phyloP scores from a whole-genome alignment of 1,140 invertebrate species.

The Chrysopa pallens region DNA sequence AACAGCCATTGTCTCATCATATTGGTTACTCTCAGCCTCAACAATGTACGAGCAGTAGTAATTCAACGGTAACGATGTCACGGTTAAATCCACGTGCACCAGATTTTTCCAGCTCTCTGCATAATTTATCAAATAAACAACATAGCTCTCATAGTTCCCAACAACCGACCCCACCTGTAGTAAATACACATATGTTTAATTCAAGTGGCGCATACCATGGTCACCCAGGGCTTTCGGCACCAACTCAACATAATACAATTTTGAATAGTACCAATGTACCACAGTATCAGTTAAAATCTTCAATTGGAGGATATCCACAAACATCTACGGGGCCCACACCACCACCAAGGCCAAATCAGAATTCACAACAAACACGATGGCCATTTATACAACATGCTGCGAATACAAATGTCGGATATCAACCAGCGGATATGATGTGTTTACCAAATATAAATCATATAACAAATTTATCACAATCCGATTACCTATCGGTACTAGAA shows the following conservation, averaged over 20 bases:
- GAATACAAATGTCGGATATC: slow-evolving; percentile 12
- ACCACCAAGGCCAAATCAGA: slow-evolving; percentile 7
- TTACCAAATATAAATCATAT: slow-evolving; percentile 8
- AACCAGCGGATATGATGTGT: slow-evolving; percentile 15
- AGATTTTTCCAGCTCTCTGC: slow-evolving; percentile 47
- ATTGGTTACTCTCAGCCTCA: slow-evolving; percentile 11
- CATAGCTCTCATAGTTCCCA: no score
- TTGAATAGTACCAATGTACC: background rate
- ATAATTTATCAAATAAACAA: slow-evolving; percentile 20
- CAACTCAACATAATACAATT: background rate
- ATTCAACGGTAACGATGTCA: slow-evolving; percentile 39
- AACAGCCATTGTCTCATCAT: slow-evolving; percentile 4
- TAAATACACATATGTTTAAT: slow-evolving; percentile 7
- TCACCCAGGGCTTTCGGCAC: slow-evolving; percentile 3
- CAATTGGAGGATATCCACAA: background rate
- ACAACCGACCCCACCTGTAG: slow-evolving; percentile 1
- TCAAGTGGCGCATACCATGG: background rate
- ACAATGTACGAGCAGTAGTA: slow-evolving; percentile 10
- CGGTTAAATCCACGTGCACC: slow-evolving; percentile 75
- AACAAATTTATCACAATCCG: slow-evolving; percentile 23
- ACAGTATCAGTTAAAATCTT: slow-evolving; percentile 1
- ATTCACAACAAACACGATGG: slow-evolving; percentile 9
- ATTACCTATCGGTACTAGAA: slow-evolving; percentile 29
- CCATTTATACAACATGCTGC: slow-evolving; percentile 11
- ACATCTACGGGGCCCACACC: background rate